A percentile compares a stretch with the other conserved stretches of the same genome.
Evolutionary conservation across 1,140 invertebrate species (phyloP).

Genomic region (Oryctes rhinoceros): DNA sequence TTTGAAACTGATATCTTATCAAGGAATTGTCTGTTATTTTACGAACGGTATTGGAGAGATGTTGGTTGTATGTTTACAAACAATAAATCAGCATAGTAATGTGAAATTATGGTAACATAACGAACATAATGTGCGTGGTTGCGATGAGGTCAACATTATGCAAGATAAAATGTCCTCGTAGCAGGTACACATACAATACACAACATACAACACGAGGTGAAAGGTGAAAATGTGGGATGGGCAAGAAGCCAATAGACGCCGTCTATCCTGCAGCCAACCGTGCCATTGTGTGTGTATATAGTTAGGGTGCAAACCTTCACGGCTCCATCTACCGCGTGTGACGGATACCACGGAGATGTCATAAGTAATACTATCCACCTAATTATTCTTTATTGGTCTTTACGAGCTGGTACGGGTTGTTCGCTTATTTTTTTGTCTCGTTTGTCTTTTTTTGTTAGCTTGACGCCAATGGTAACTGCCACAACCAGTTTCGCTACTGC

Average conservation of each 20-base stretch:
- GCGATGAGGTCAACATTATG: conserved; percentile 46
- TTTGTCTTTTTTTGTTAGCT: conserved; percentile 50
- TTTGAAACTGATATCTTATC: no score
- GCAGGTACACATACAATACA: conserved; percentile 34
- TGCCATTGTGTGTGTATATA: conserved; percentile 3
- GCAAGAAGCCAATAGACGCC: conserved; percentile 41
- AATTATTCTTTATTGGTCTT: conserved; percentile 54
- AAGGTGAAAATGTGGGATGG: conserved; percentile 47
- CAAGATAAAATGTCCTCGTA: conserved; percentile 43
- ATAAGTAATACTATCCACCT: conserved; percentile 53
- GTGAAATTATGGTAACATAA: neutral
- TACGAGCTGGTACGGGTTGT: conserved; percentile 49
- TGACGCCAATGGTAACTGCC: conserved; percentile 50
- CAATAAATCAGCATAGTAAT: conserved; percentile 44
- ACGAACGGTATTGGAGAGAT: no score
- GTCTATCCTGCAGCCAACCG: conserved; percentile 50
- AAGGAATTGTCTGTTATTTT: no score
- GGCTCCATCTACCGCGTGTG: conserved; percentile 51
- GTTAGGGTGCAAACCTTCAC: conserved; percentile 42
- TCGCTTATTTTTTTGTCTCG: conserved; percentile 42
- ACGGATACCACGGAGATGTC: conserved; percentile 47
- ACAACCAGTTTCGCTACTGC: conserved; percentile 57
- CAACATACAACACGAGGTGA: conserved; percentile 42
- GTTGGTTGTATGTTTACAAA: conserved; percentile 43
- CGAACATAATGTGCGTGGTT: conserved; percentile 36